Conservation (phyloP, 1,140 invertebrate species). For the Laupala kohalensis region DNA sequence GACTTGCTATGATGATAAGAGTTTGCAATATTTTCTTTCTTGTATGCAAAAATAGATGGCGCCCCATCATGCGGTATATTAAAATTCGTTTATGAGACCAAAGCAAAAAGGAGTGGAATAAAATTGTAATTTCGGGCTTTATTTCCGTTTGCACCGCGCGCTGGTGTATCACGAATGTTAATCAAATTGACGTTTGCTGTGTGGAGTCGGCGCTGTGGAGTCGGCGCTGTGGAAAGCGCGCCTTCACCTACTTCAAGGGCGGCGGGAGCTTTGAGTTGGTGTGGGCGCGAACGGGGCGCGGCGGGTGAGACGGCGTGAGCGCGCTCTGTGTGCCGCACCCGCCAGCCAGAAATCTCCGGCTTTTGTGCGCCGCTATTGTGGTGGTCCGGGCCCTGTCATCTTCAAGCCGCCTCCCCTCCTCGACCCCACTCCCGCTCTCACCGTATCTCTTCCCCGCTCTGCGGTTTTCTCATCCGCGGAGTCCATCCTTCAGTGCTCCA, state of each 20-base stretch:
- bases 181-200: not conserved
- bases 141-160: not conserved
- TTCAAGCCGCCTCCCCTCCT: not conserved
- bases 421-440: not conserved
- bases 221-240: not conserved
- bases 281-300: no score
- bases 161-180: not conserved
- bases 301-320: no score
- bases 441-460: not conserved
- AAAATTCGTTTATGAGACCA: not conserved
- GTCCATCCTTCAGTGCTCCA: not conserved
- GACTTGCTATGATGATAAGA: not conserved
- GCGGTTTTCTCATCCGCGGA: no score
- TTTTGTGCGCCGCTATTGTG: not conserved
- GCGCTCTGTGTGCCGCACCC: not conserved
- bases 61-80: not conserved
- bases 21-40: not conserved
- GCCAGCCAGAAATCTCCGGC: not conserved
- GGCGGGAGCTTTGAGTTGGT: no score
- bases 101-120: not conserved
- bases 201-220: no score
- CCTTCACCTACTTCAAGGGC: no score
- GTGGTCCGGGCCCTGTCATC: not conserved
- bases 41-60: not conserved
- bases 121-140: not conserved